phyloP scores from a whole-genome alignment of 1,140 invertebrate genomes.

The Trigoniulus corallinus region DNA sequence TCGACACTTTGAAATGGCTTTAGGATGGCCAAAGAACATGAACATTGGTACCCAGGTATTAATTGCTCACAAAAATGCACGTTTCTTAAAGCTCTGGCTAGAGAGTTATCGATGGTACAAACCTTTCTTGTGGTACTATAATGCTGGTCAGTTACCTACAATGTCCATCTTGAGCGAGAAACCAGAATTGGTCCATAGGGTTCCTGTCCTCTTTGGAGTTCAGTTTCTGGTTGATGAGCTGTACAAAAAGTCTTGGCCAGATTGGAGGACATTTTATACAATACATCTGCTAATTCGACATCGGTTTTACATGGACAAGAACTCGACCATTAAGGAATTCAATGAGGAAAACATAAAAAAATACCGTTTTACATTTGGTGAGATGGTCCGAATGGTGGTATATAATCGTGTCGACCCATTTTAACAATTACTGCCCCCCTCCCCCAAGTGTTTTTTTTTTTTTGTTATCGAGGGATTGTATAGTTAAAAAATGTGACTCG shows the following conservation, averaged over 20 bases:
- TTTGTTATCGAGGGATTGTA: no score
- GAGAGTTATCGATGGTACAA: constrained; percentile 16
- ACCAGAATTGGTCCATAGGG: constrained; percentile 18
- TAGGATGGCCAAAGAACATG: constrained; percentile 24
- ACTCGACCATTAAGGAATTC: background rate
- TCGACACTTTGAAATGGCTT: constrained; percentile 23
- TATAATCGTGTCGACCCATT: no score
- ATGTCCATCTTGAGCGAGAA: constrained; percentile 14
- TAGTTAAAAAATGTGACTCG: no score
- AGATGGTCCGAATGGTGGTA: background rate
- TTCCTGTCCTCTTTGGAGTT: constrained; percentile 18
- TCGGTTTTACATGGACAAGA: background rate
- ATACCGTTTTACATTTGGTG: background rate
- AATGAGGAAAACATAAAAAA: background rate
- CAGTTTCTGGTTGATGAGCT: constrained; percentile 16
- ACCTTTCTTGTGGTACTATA: constrained; percentile 16
- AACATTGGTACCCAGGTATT: constrained; percentile 23
- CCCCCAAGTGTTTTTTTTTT: no score
- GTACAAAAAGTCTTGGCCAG: constrained; percentile 12
- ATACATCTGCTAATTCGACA: constrained; percentile 16
- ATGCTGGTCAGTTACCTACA: constrained; percentile 21
- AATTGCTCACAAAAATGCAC: constrained; percentile 20
- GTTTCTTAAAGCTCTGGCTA: constrained; percentile 20
- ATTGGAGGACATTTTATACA: constrained; percentile 15
- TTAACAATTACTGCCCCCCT: no score